These are phyloP conservation scores for Dipodomys stephensi DNA, from an alignment of 2,113 vertebrate genomes.

Conservation along the genomic window DNA sequence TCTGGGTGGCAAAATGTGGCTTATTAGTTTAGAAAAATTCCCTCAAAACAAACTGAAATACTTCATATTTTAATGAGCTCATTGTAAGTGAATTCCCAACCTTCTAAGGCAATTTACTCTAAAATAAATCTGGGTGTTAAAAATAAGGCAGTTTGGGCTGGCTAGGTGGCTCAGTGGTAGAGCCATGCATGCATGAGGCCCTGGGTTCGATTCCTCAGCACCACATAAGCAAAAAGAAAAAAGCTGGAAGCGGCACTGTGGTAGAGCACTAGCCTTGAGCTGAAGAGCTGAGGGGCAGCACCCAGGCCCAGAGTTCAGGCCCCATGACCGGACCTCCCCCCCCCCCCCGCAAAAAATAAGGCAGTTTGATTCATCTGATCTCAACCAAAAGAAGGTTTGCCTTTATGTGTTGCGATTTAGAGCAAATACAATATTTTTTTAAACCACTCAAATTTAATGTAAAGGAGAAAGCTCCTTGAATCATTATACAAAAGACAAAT, in stretches of 20 bases:
- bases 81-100: constrained; percentile 65
- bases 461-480: constrained; percentile 18
- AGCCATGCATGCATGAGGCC: too few relatives aligned
- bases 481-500: background rate
- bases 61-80: constrained; percentile 54
- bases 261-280: too few relatives aligned
- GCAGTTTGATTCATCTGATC: constrained; percentile 37
- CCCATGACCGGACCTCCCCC: too few relatives aligned
- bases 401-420: background rate
- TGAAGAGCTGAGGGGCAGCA: too few relatives aligned
- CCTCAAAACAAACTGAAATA: constrained; percentile 64
- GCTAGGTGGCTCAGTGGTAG: too few relatives aligned
- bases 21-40: constrained; percentile 62
- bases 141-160: background rate
- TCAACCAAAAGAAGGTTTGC: background rate
- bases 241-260: too few relatives aligned
- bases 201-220: too few relatives aligned
- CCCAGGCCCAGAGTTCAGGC: too few relatives aligned
- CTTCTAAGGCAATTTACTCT: constrained; percentile 65
- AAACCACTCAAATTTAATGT: background rate
- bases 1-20: constrained; percentile 45
- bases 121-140: constrained; percentile 68
- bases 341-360: background rate
- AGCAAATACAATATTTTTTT: background rate
- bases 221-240: too few relatives aligned